These are phyloP conservation scores for Thaumetopoea pityocampa DNA, from an alignment of 1,140 invertebrate species.

Conservation along the genomic window DNA sequence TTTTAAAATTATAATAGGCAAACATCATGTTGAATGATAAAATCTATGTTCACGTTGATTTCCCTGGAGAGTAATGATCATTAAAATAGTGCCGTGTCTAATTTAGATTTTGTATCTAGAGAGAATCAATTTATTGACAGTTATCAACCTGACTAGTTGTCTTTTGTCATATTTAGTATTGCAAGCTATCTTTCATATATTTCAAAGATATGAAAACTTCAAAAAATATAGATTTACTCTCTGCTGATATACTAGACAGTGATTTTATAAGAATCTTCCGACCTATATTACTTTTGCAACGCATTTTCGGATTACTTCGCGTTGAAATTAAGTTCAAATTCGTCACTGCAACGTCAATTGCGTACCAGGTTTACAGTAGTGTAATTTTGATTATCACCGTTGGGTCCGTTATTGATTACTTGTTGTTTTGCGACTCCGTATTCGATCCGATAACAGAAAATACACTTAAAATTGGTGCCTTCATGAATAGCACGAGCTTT, in stretches of 20 bases:
- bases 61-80: no score
- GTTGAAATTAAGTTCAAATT: constrained; percentile 33
- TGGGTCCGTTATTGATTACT: neutral
- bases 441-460: constrained; percentile 2
- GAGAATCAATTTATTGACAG: no score
- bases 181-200: neutral
- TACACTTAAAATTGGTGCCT: constrained; percentile 9
- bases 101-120: no score
- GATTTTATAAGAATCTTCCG: constrained; percentile 36
- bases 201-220: constrained; percentile 5
- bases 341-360: constrained; percentile 21
- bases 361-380: constrained; percentile 20
- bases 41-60: no score
- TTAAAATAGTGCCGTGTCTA: no score
- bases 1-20: no score
- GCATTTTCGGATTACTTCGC: constrained; percentile 22
- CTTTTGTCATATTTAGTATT: no score
- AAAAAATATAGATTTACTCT: constrained; percentile 29
- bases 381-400: constrained; percentile 16
- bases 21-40: no score
- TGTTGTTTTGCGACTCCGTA: constrained; percentile 6
- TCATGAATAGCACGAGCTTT: constrained; percentile 11
- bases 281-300: constrained; percentile 25
- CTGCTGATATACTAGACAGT: constrained; percentile 35
- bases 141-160: no score